Percentiles rank a stretch among this genome's conserved stretches.
Conservation (phyloP, 2,888 invertebrate genomes). For the Brachycybe producta region DNA sequence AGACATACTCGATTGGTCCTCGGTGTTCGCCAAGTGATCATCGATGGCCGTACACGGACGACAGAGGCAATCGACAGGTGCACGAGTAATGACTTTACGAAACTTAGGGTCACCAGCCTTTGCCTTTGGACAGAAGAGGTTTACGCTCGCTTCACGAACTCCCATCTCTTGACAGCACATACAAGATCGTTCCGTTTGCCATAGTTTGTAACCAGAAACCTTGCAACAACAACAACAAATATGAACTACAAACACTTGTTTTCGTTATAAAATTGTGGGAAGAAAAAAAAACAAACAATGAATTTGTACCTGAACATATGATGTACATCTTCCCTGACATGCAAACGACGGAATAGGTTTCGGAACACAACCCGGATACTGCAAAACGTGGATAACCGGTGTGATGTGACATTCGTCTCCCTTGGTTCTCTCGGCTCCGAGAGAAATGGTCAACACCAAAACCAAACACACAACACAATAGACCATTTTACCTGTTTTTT, state of each 20-base stretch:
- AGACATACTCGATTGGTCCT: too few relatives aligned
- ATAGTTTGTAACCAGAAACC: slow-evolving; percentile 89
- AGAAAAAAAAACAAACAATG: too few relatives aligned
- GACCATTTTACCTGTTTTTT: slow-evolving; percentile 12
- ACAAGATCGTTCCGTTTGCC: slow-evolving; percentile 91
- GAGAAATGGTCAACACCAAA: slow-evolving; percentile 8
- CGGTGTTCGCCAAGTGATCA: slow-evolving; percentile 53
- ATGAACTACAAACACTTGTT: slow-evolving; percentile 3
- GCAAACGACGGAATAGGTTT: slow-evolving; percentile 89
- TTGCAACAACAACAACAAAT: slow-evolving; percentile 29
- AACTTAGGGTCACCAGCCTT: slow-evolving; percentile 68
- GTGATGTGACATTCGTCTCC: slow-evolving; percentile 76
- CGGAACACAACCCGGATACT: slow-evolving; percentile 80
- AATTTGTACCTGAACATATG: slow-evolving; percentile 85
- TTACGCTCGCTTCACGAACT: slow-evolving; percentile 76
- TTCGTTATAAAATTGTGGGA: too few relatives aligned
- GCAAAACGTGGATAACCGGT: slow-evolving; percentile 78
- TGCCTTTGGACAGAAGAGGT: slow-evolving; percentile 76
- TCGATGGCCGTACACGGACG: slow-evolving; percentile 80
- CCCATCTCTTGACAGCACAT: slow-evolving; percentile 93
- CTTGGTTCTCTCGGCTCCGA: slow-evolving; percentile 11
- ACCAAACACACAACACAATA: slow-evolving; percentile 3
- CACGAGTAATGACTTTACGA: slow-evolving; percentile 48
- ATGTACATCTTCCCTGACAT: slow-evolving; percentile 78
- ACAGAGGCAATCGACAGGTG: slow-evolving; percentile 87